Conservation (phyloP, 2,113 vertebrate genomes). For the Sapayoa aenigma region DNA sequence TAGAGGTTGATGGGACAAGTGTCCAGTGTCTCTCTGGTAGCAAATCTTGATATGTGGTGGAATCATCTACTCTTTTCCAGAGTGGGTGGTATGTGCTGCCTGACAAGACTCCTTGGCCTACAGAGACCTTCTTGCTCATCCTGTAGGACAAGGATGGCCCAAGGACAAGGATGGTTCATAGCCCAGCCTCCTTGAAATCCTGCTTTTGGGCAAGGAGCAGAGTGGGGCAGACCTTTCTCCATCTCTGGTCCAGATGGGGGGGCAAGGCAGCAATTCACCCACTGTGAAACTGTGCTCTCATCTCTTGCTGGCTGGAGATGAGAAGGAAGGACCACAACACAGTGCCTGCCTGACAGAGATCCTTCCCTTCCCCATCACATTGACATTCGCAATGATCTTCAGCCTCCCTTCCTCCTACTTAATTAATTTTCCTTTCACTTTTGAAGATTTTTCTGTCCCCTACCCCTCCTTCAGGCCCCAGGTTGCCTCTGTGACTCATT, state of each 20-base stretch:
- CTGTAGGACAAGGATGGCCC: neutral
- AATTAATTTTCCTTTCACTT: neutral
- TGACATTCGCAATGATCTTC: neutral
- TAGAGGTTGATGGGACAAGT: neutral
- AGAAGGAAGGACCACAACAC: neutral
- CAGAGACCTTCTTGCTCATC: neutral
- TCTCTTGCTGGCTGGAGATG: neutral
- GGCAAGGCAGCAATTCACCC: neutral
- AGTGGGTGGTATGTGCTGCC: neutral
- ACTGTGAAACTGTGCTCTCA: neutral
- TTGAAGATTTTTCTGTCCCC: neutral
- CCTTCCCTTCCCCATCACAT: neutral
- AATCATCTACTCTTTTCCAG: neutral
- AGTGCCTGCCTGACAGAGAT: neutral
- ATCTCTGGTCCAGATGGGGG: neutral
- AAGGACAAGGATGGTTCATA: neutral
- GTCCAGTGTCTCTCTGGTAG: neutral
- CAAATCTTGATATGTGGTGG: neutral
- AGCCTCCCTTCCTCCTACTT: neutral
- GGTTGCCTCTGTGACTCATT: neutral
- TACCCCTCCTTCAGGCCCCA: neutral
- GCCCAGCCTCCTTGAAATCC: neutral
- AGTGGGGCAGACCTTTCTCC: neutral
- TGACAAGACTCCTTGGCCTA: neutral
- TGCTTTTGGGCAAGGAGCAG: neutral